Evolutionary conservation across 2,113 vertebrate species (phyloP).

Genomic region (Arothron firmamentum): DNA sequence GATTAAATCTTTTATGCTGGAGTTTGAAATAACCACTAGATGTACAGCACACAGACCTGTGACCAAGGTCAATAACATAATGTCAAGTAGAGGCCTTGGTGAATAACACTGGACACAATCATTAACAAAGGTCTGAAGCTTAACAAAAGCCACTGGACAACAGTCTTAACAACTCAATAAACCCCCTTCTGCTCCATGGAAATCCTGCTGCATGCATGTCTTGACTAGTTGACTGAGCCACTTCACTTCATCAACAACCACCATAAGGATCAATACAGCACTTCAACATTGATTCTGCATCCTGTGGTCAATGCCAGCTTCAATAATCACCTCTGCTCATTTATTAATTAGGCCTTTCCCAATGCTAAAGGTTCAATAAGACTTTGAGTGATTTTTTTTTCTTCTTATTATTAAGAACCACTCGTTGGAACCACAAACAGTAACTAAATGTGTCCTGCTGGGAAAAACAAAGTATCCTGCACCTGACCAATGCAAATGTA

Average conservation of each 20-base stretch:
- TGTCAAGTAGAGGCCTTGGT: background rate
- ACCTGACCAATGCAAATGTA: background rate
- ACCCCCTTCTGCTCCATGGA: constrained; percentile 27
- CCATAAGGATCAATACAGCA: constrained; percentile 56
- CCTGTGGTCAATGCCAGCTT: constrained; percentile 47
- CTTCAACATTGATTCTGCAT: constrained; percentile 50
- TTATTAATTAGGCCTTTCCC: constrained; percentile 44
- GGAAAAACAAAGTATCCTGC: constrained; percentile 1
- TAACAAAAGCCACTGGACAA: constrained; percentile 5
- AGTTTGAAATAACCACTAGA: background rate
- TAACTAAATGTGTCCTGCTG: constrained; percentile 6
- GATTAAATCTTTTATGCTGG: no score
- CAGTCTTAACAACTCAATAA: constrained; percentile 24
- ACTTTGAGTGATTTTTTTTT: constrained; percentile 1
- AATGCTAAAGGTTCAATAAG: constrained; percentile 39
- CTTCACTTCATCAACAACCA: constrained; percentile 60
- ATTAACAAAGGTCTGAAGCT: constrained; percentile 12
- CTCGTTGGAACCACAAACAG: background rate
- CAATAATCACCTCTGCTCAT: constrained; percentile 48
- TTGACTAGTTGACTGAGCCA: constrained; percentile 18
- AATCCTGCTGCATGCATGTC: constrained; percentile 16
- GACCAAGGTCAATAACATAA: constrained; percentile 1
- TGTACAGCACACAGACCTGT: background rate
- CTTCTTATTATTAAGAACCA: constrained; percentile 5
- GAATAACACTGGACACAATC: background rate